A percentile compares a stretch with the other conserved stretches of the same genome.
Evolutionary conservation across 2,113 vertebrate genomes (phyloP).

Genomic region (Cisticola juncidis): DNA sequence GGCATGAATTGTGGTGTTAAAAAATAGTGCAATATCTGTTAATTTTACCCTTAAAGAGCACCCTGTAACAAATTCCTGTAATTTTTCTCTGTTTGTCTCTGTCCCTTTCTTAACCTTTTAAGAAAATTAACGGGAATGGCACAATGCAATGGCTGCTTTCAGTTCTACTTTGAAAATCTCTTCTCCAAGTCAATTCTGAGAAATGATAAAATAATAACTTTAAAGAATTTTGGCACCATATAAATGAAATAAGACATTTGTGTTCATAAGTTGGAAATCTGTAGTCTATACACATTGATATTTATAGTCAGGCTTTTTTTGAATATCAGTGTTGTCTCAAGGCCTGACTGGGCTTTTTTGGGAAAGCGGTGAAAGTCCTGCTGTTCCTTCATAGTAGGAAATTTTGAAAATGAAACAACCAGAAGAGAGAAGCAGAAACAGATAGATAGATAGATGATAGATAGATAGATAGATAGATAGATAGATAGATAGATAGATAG

Average conservation of each 20-base stretch:
- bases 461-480: neutral
- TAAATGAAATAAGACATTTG: neutral
- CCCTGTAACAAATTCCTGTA: neutral
- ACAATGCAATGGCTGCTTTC: neutral
- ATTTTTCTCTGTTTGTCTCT: neutral
- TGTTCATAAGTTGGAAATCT: neutral
- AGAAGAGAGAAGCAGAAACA: neutral
- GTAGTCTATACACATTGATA: neutral
- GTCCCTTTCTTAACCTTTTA: neutral
- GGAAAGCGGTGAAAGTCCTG: neutral
- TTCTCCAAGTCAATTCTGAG: neutral
- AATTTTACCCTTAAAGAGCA: neutral
- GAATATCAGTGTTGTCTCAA: neutral
- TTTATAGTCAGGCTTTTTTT: neutral
- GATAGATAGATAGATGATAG: neutral
- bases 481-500: neutral
- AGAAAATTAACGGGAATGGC: neutral
- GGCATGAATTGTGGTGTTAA: neutral
- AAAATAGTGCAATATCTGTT: neutral
- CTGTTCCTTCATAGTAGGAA: neutral
- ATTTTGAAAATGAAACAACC: neutral
- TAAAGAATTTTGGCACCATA: neutral
- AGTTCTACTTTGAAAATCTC: neutral
- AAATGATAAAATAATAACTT: neutral
- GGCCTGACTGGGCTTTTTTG: neutral